phyloP scores from a whole-genome alignment of 2,888 invertebrate species.

The Dynastes grantii region DNA sequence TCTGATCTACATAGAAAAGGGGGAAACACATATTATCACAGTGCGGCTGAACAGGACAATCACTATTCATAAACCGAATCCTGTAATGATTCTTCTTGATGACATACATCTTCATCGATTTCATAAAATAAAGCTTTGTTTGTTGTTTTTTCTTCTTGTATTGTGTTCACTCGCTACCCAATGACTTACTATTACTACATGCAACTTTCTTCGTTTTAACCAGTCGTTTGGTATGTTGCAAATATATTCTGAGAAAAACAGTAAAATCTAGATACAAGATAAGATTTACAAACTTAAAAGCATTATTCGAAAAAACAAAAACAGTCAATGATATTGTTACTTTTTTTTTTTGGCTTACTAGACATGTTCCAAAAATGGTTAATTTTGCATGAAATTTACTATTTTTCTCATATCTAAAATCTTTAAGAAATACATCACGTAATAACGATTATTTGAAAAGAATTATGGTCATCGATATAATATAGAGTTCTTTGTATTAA shows the following conservation, averaged over 20 bases:
- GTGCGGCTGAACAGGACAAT: conserved; percentile 72
- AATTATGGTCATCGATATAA: conserved; percentile 16
- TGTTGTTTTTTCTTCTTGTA: conserved; percentile 55
- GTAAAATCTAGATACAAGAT: not conserved
- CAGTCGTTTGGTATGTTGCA: conserved; percentile 2
- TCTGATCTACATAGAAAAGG: not conserved
- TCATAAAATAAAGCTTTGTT: conserved; percentile 49
- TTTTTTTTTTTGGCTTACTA: conserved; percentile 53
- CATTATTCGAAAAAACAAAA: conserved; percentile 1
- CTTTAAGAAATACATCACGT: conserved; percentile 61
- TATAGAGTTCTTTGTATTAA: conserved; percentile 52
- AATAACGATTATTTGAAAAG: conserved; percentile 17
- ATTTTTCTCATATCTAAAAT: conserved; percentile 57
- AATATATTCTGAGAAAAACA: conserved; percentile 40
- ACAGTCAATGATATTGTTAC: no score
- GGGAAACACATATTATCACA: conserved; percentile 64
- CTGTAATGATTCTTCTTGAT: conserved; percentile 20
- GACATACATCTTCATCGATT: conserved; percentile 7
- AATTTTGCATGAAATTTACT: conserved; percentile 48
- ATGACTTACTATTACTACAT: conserved; percentile 60
- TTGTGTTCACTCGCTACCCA: conserved; percentile 71
- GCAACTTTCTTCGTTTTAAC: conserved; percentile 40
- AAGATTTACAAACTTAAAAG: conserved; percentile 24
- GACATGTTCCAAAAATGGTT: conserved; percentile 57
- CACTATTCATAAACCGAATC: conserved; percentile 48